These are phyloP conservation scores for Cossypha polioptera DNA, from an alignment of 2,797 vertebrate species.

Conservation along the genomic window DNA sequence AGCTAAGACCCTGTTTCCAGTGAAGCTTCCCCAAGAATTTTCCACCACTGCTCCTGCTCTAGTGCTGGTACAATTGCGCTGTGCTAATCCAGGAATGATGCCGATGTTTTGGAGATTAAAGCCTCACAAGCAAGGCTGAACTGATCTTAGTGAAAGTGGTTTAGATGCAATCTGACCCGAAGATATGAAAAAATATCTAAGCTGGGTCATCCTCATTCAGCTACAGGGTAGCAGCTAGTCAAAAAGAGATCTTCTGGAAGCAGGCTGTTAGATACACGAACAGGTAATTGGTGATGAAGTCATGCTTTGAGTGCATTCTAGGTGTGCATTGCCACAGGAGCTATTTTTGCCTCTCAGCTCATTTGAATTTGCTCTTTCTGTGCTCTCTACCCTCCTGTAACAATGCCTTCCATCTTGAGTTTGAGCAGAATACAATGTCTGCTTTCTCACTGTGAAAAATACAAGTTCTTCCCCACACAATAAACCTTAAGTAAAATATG, in stretches of 20 bases:
- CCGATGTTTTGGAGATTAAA: background rate
- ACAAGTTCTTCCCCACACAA: background rate
- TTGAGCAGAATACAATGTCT: background rate
- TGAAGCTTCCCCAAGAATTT: background rate
- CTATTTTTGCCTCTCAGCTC: background rate
- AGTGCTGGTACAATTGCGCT: background rate
- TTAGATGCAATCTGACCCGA: background rate
- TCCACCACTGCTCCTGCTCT: background rate
- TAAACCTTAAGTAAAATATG: conserved; percentile 25
- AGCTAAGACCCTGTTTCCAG: background rate
- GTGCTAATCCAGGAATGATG: background rate
- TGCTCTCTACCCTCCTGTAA: background rate
- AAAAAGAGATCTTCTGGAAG: background rate
- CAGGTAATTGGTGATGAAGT: background rate
- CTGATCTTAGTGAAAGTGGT: background rate
- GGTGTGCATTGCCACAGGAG: background rate
- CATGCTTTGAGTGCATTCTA: background rate
- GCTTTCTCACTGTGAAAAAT: background rate
- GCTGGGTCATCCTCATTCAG: background rate
- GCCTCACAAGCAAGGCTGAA: background rate
- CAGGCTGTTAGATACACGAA: background rate
- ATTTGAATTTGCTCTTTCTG: background rate
- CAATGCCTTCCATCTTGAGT: background rate
- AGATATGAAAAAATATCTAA: background rate
- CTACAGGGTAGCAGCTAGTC: background rate